These are phyloP conservation scores for Tupaia chinensis DNA, from an alignment of 2,113 vertebrate genomes.

Conservation along the genomic window DNA sequence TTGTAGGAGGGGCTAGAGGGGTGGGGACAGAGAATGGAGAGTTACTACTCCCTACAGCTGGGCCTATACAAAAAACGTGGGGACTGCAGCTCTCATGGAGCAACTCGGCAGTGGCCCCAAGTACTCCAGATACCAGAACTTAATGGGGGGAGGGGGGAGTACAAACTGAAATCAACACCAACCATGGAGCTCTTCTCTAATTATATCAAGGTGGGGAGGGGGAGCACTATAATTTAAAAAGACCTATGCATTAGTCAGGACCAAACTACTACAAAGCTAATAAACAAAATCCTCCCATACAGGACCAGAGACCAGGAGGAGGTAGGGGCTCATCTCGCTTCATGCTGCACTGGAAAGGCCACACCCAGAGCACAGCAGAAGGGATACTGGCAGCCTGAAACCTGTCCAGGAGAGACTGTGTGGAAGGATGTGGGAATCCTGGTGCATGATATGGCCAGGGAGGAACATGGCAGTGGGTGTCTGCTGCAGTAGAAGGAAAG, in stretches of 20 bases:
- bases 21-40: background rate
- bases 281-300: background rate
- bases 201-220: background rate
- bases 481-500: conserved; percentile 50
- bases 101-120: conserved; percentile 17
- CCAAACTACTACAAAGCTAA: conserved; percentile 20
- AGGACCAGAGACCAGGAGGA: conserved; percentile 6
- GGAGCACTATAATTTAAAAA: background rate
- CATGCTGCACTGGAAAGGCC: conserved; percentile 66
- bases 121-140: background rate
- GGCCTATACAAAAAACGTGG: background rate
- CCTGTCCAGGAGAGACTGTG: conserved; percentile 39
- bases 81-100: background rate
- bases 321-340: conserved; percentile 16
- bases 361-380: conserved; percentile 73
- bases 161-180: conserved; percentile 39
- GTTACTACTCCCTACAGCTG: conserved; percentile 11
- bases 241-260: background rate
- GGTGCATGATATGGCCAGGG: background rate
- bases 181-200: conserved; percentile 17
- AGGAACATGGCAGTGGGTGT: conserved; percentile 3
- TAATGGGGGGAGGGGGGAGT: background rate
- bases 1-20: background rate
- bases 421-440: conserved; percentile 52
- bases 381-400: conserved; percentile 59